Evolutionary conservation across 2,888 invertebrate species (phyloP).

Genomic region (Physocephala rufipes): DNA sequence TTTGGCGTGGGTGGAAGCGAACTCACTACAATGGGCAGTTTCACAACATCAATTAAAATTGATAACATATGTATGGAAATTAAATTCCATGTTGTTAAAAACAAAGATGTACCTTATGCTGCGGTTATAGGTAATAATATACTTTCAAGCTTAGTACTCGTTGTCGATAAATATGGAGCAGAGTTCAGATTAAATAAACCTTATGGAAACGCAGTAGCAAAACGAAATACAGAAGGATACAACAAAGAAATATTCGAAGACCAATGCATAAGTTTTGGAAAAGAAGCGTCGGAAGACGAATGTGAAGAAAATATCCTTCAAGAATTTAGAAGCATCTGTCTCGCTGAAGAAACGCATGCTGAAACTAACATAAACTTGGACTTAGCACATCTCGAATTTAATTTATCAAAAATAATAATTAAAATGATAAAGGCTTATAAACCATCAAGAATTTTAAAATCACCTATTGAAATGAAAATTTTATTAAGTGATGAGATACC

Average conservation of each 20-base stretch:
- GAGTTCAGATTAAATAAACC: not conserved
- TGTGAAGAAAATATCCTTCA: conserved; percentile 1
- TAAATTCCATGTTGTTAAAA: conserved; percentile 4
- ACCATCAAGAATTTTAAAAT: not conserved
- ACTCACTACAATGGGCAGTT: conserved; percentile 5
- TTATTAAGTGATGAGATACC: conserved; percentile 30
- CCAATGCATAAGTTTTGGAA: not conserved
- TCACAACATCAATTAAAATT: not conserved
- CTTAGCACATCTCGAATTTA: conserved; percentile 8
- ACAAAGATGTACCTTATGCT: not conserved
- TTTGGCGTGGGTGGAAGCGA: not conserved
- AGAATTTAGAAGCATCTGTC: conserved; percentile 1
- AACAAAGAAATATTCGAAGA: conserved; percentile 1
- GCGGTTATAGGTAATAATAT: conserved; percentile 4
- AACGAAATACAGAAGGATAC: not conserved
- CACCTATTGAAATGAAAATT: conserved; percentile 27
- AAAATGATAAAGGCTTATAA: not conserved
- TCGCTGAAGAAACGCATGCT: conserved; percentile 1
- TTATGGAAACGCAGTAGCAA: not conserved
- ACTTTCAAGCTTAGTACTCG: not conserved
- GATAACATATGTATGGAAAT: not conserved
- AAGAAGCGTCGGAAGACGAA: not conserved
- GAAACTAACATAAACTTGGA: conserved; percentile 4
- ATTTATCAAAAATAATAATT: conserved; percentile 1
- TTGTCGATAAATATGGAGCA: not conserved